Evolutionary conservation across 2,113 vertebrate genomes (phyloP), one percentile per base, ranked within the genome.

Genomic region (Gymnarchus niloticus): DNA sequence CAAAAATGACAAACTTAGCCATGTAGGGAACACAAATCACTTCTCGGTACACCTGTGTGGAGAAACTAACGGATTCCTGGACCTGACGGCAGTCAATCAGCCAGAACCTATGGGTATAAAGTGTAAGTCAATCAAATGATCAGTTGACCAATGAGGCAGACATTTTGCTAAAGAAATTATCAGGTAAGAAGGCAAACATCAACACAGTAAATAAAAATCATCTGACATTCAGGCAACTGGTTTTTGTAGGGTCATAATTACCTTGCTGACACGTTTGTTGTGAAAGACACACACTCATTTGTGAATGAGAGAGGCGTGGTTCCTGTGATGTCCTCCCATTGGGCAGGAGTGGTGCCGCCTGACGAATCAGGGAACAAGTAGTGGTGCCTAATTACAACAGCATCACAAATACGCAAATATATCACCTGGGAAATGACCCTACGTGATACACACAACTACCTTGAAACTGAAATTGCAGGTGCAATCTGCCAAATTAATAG

Each of bases 1-100:
- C 98, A 92, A 99, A 99, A 76, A 99, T 97, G 87, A 99, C 98
- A 90, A 99, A 99, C 93, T 99, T 99, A 92, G 98, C 98, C 98
- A 99, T 99, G 88, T 99, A 99, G 3, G 98, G 98, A 12, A 99
- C 98, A 87, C 98, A 99, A 86, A 99, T 99, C 91, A 99, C 97
- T 91, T 99, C 98, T 93, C 96, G 95, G 90, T 99, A 99, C 21
- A 99, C 95, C 94, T 99, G 97, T 59, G 97, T 95, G 85, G 95
- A 96, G 92, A 98, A 99, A 85, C 94, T 94, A 83, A 99, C 97
- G 0, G 98, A 98, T 91, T 99, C 98, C 89, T 99, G 98, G 76
- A 94, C 93, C 93, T 99, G 98, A 85, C 97, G 96, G 90, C 98
- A 99, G 90, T 99, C 98, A 90, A 99, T 98, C 87, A 99, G 94